Evolutionary conservation across 2,888 invertebrate species (phyloP), one percentile per base, ranked within the genome.

Genomic region (Hipparchia sbordonii): DNA sequence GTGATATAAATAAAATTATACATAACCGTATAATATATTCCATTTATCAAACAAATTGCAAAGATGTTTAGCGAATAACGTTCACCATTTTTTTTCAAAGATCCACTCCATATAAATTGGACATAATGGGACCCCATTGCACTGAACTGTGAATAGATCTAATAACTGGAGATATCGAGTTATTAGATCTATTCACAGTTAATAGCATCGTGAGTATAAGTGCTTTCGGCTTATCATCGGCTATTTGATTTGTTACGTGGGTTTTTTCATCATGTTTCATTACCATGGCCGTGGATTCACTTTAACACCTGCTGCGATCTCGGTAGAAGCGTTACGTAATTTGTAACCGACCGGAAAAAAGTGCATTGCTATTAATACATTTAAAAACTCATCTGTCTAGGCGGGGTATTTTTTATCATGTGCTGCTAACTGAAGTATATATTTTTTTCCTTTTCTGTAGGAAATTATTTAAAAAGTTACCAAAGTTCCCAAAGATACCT

Each of bases 211-310:
- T 73, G 62, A 74, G 70, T 72, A 4, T 39, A 66, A 73, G 73
- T 39, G 73, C 75, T 75, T 74, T 71, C 45, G 66, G 68, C 65
- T 69, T 71, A 71, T 75, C 71, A 67, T 67, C 23, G 52, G 46
- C 52, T 60, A 61, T 69, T 39, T 65, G 52, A 70, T 70, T 66
- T 57, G 67, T 67, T 45, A 13, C 46, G 13, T 57, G 9, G 8
- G n/a, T 57, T 57, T 67, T 63, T 57, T 67, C 6, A 57, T 45
- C 9, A 12, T 23, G 45, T 68, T 46, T 60, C 46, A 57, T 59
- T 68, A 57, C 48, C 46, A 51, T 10, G 57, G 59, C 13, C 68
- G 33, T 33, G 48, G 33, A 68, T 60, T 23, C 45, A 46, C 56
- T 68, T 48, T 51, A 68, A 68, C 23, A 68, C 68, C 68, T 60